phyloP scores from a whole-genome alignment of 2,797 vertebrate genomes.

The Chelonia mydas region DNA sequence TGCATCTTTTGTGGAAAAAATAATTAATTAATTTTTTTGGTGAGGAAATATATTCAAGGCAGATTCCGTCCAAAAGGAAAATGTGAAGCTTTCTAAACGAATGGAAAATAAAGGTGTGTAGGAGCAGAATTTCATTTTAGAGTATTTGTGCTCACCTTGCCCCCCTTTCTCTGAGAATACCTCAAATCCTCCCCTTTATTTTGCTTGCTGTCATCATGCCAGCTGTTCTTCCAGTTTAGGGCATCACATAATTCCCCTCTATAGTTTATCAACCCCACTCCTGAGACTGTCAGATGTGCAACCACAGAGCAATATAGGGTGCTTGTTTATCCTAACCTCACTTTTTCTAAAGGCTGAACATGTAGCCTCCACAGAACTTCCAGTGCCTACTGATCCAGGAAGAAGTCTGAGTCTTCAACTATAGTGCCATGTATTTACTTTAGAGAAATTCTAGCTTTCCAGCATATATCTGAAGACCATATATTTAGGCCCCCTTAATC shows the following conservation, averaged over 20 bases:
- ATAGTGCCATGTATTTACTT: neutral
- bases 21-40: neutral
- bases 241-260: neutral
- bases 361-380: neutral
- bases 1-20: neutral
- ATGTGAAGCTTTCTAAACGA: neutral
- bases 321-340: neutral
- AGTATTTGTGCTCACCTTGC: neutral
- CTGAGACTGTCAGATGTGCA: neutral
- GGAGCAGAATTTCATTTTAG: slow-evolving; percentile 43
- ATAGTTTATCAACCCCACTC: neutral
- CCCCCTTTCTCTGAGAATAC: neutral
- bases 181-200: slow-evolving; percentile 21
- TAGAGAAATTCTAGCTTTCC: slow-evolving; percentile 1
- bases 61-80: neutral
- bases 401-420: neutral
- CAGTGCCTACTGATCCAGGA: neutral
- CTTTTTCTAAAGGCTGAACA: neutral
- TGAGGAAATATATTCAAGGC: neutral
- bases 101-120: neutral
- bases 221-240: neutral
- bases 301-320: neutral
- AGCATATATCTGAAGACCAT: neutral
- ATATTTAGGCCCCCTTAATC: neutral
- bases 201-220: neutral